Conservation (phyloP, 2,888 invertebrate species). For the Trachelus tabidus region DNA sequence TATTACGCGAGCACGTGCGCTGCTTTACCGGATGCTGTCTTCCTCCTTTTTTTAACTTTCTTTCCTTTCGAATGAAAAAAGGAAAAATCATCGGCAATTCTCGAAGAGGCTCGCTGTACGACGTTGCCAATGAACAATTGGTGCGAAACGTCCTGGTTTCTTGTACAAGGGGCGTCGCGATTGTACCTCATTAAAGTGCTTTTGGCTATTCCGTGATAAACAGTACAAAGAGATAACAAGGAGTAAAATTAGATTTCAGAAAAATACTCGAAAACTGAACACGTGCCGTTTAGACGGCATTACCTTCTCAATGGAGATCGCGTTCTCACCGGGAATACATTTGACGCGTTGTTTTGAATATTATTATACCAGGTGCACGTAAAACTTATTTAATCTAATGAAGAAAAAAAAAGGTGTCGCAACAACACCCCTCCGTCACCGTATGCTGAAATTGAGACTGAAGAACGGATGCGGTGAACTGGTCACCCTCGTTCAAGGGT, state of each 20-base stretch:
- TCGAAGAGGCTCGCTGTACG: not conserved
- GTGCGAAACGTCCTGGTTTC: not conserved
- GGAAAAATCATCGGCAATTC: not conserved
- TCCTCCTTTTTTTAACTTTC: slow-evolving; percentile 11
- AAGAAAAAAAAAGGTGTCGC: not conserved
- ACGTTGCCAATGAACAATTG: not conserved
- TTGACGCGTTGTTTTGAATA: not conserved
- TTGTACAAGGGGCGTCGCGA: not conserved
- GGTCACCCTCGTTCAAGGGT: not conserved
- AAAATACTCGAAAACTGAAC: not conserved
- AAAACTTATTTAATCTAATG: not conserved
- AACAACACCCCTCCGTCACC: not conserved
- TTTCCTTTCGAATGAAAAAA: not conserved
- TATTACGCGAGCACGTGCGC: not conserved
- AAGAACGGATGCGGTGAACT: not conserved
- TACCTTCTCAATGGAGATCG: not conserved
- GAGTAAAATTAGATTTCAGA: not conserved
- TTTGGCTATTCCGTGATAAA: not conserved
- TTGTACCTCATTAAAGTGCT: not conserved
- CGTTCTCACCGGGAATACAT: not conserved
- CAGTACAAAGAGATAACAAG: not conserved
- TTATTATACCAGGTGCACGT: not conserved
- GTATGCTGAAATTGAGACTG: not conserved
- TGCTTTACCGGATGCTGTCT: not conserved
- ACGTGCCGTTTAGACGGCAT: not conserved